A percentile compares a stretch with the other conserved stretches of the same genome.
These are phyloP conservation scores for Automeris io DNA, from an alignment of 2,888 invertebrate species.

Conservation along the genomic window DNA sequence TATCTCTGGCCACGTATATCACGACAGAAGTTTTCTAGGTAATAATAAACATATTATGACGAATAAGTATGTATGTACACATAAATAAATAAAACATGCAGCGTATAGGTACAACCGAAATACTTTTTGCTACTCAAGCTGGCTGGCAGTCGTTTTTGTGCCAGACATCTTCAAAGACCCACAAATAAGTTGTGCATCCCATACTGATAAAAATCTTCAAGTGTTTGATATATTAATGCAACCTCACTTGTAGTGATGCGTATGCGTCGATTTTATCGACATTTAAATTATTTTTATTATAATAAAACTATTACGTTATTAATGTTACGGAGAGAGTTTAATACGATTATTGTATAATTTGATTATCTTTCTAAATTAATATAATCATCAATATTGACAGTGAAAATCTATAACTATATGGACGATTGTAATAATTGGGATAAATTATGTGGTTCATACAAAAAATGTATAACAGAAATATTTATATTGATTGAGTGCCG, in stretches of 20 bases:
- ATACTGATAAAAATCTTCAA: constrained; percentile 41
- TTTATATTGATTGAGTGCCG: too few species aligned
- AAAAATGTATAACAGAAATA: too few species aligned
- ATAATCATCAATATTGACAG: too few species aligned
- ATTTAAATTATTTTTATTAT: not conserved
- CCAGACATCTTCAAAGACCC: constrained; percentile 18
- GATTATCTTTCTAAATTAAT: not conserved
- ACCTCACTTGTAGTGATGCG: constrained; percentile 26
- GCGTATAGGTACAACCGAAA: not conserved
- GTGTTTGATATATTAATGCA: constrained; percentile 38
- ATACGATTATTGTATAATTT: too few species aligned
- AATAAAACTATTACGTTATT: too few species aligned
- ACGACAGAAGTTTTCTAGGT: too few species aligned
- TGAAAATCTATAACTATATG: too few species aligned
- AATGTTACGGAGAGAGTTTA: too few species aligned
- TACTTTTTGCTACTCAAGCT: not conserved
- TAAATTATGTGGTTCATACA: too few species aligned
- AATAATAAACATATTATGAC: not conserved
- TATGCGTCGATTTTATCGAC: constrained; percentile 11
- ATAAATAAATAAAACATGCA: not conserved
- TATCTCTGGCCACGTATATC: too few species aligned
- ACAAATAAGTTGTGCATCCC: constrained; percentile 39
- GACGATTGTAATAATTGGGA: too few species aligned
- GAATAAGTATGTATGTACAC: not conserved
- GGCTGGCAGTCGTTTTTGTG: constrained; percentile 6